Conservation (phyloP, 1,140 invertebrate species). For the Pseudomyrmex concolor region DNA sequence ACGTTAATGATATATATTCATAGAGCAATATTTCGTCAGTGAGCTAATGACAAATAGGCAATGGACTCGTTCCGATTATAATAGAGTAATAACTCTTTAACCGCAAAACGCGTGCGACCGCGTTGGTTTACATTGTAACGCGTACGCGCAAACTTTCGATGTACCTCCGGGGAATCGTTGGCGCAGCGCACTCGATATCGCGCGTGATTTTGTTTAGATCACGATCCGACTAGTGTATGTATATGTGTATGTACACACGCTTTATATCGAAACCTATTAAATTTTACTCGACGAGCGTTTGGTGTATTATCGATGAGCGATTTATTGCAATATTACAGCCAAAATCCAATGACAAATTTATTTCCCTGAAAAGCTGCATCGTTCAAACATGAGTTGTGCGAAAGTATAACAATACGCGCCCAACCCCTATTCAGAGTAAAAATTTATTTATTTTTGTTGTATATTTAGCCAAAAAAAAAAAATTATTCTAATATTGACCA, state of each 20-base stretch:
- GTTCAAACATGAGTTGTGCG: background rate
- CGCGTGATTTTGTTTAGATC: constrained; percentile 60
- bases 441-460: too few species aligned
- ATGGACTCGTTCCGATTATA: constrained; percentile 69
- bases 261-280: constrained; percentile 21
- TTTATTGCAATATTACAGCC: constrained; percentile 34
- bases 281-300: constrained; percentile 6
- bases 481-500: constrained; percentile 40
- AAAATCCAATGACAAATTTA: constrained; percentile 14
- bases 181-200: constrained; percentile 56
- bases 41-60: constrained; percentile 72
- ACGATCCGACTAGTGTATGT: background rate
- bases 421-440: background rate
- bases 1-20: constrained; percentile 76
- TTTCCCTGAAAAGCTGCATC: constrained; percentile 25
- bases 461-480: constrained; percentile 1
- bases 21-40: constrained; percentile 75
- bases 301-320: constrained; percentile 6
- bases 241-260: background rate
- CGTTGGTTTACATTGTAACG: constrained; percentile 59
- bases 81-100: constrained; percentile 73
- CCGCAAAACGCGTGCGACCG: constrained; percentile 42
- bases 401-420: background rate
- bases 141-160: constrained; percentile 60
- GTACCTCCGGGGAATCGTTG: constrained; percentile 52